Percentiles rank a stretch among this genome's conserved stretches.
These are phyloP conservation scores for Eupithecia dodoneata DNA, from an alignment of 2,888 invertebrate genomes.

Conservation along the genomic window DNA sequence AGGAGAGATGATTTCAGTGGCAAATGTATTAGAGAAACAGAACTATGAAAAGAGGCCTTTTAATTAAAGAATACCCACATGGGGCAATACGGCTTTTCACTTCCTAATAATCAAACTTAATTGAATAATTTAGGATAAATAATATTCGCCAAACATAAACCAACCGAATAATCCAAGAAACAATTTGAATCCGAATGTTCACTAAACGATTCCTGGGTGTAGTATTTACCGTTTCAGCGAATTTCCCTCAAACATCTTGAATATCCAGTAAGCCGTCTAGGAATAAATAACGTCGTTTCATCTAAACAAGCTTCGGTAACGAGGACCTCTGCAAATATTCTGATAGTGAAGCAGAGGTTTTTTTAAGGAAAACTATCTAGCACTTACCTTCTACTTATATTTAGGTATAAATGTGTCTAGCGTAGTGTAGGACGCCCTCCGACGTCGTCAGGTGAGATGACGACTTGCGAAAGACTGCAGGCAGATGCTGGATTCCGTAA, in stretches of 20 bases:
- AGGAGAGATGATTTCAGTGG: background rate
- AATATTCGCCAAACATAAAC: background rate
- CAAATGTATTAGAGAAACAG: background rate
- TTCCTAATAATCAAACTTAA: background rate
- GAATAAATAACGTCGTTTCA: slow-evolving; percentile 36
- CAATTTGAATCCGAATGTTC: background rate
- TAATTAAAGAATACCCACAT: background rate
- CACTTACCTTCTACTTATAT: background rate
- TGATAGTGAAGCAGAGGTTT: slow-evolving; percentile 39
- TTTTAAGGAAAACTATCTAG: background rate
- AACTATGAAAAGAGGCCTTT: background rate
- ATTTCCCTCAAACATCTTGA: slow-evolving; percentile 19
- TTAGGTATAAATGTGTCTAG: background rate
- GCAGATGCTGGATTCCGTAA: too few species aligned
- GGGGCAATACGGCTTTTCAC: background rate
- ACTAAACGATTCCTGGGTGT: background rate
- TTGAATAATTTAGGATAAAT: too few species aligned
- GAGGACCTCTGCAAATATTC: slow-evolving; percentile 38
- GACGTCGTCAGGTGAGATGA: too few species aligned
- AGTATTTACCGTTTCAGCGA: slow-evolving; percentile 7
- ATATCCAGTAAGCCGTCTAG: slow-evolving; percentile 23
- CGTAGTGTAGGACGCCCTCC: too few species aligned
- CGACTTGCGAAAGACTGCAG: too few species aligned
- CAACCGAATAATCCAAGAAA: background rate
- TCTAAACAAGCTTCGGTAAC: slow-evolving; percentile 34